Conservation (phyloP, 2,113 vertebrate species). For the Coryphaenoides rupestris region DNA sequence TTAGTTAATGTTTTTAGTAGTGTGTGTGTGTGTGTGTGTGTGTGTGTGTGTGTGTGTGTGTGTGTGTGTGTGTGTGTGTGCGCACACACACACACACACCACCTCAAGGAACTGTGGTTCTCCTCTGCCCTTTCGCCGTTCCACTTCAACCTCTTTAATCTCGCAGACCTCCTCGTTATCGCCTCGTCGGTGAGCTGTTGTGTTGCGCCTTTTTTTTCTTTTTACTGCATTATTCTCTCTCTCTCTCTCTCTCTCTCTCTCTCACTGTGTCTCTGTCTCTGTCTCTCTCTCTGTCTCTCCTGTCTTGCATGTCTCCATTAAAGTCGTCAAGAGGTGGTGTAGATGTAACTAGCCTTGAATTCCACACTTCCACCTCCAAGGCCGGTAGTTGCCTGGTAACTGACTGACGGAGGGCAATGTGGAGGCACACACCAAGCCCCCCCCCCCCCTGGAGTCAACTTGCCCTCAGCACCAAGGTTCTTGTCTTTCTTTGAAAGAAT, state of each 20-base stretch:
- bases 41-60: too few relatives aligned
- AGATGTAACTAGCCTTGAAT: slow-evolving; percentile 37
- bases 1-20: too few relatives aligned
- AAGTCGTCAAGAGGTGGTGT: slow-evolving; percentile 56
- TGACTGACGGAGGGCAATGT: slow-evolving; percentile 42
- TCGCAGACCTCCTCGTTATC: too few relatives aligned
- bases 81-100: too few relatives aligned
- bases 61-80: too few relatives aligned
- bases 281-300: slow-evolving; percentile 16
- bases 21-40: not conserved
- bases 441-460: too few relatives aligned
- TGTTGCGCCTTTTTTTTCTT: not conserved
- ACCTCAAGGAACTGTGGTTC: too few relatives aligned
- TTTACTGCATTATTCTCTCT: slow-evolving; percentile 27
- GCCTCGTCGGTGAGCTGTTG: too few relatives aligned
- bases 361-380: slow-evolving; percentile 44
- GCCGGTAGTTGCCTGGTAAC: slow-evolving; percentile 69
- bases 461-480: too few relatives aligned
- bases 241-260: slow-evolving; percentile 17
- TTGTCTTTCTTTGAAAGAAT: too few relatives aligned
- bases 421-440: slow-evolving; percentile 13
- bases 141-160: too few relatives aligned
- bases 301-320: slow-evolving; percentile 57
- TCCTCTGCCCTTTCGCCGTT: too few relatives aligned
- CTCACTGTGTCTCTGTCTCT: slow-evolving; percentile 32